phyloP scores from a whole-genome alignment of 2,113 vertebrate genomes.

The Tringa solitaria region DNA sequence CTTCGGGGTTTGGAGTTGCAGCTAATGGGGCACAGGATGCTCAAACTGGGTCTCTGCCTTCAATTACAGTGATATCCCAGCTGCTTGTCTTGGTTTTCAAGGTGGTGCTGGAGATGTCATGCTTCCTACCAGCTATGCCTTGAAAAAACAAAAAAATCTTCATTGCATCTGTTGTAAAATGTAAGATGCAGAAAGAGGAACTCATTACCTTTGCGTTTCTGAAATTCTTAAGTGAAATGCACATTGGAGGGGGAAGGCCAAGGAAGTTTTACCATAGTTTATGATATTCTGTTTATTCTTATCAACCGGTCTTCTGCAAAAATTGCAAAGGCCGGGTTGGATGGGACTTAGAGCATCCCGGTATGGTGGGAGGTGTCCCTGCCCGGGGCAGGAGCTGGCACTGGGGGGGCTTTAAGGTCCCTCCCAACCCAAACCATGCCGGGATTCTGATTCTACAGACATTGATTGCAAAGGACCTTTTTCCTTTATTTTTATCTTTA shows the following conservation, averaged over 20 bases:
- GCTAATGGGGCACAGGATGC: too few relatives aligned
- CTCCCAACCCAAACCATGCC: too few relatives aligned
- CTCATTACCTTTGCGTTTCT: neutral
- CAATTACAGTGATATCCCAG: fast-evolving
- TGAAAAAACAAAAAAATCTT: neutral
- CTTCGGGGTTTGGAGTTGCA: neutral
- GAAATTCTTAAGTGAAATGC: neutral
- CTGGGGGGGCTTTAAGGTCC: too few relatives aligned
- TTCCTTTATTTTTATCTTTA: neutral
- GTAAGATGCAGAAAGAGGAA: neutral
- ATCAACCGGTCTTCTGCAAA: neutral
- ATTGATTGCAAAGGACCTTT: neutral
- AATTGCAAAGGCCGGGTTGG: neutral
- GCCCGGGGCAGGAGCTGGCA: too few relatives aligned
- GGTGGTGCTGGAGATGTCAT: neutral
- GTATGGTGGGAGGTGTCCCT: too few relatives aligned
- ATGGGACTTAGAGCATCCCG: too few relatives aligned
- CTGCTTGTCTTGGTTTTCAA: neutral
- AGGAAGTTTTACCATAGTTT: neutral
- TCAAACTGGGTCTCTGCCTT: neutral
- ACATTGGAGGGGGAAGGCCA: neutral
- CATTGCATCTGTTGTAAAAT: neutral
- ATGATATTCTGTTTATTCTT: neutral
- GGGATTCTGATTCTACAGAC: neutral
- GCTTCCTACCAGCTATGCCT: neutral